Conservation (phyloP, 35 echinoderm and acorn worm genomes). For the Heliocidaris tuberculata region DNA sequence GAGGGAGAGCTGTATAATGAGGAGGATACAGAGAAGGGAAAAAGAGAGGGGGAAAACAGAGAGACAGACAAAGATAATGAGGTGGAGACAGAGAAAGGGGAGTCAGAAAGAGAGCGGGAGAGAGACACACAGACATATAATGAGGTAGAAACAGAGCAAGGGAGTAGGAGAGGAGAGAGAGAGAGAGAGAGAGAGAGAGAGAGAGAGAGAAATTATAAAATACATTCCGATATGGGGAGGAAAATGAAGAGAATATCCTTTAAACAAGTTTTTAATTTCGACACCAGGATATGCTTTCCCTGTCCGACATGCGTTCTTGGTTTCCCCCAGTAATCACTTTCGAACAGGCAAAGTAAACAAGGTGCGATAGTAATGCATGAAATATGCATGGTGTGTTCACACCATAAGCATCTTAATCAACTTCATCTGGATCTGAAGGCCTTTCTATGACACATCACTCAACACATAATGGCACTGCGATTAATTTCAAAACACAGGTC, state of each 20-base stretch:
- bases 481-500: neutral
- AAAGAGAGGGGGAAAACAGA: neutral
- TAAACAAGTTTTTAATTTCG: neutral
- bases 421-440: neutral
- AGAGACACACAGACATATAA: neutral
- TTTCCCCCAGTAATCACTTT: neutral
- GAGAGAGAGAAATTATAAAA: no score
- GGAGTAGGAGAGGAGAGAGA: neutral
- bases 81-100: neutral
- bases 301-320: neutral
- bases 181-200: no score
- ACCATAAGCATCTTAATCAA: neutral
- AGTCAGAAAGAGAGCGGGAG: neutral
- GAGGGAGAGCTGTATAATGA: neutral
- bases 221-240: neutral
- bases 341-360: neutral
- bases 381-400: neutral
- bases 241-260: neutral
- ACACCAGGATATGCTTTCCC: neutral
- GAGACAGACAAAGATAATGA: neutral
- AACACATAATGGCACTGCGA: neutral
- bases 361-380: neutral
- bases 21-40: neutral
- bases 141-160: neutral
- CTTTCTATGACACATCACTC: neutral